Evolutionary conservation across 2,888 invertebrate genomes (phyloP).

Genomic region (Shargacucullia verbasci): DNA sequence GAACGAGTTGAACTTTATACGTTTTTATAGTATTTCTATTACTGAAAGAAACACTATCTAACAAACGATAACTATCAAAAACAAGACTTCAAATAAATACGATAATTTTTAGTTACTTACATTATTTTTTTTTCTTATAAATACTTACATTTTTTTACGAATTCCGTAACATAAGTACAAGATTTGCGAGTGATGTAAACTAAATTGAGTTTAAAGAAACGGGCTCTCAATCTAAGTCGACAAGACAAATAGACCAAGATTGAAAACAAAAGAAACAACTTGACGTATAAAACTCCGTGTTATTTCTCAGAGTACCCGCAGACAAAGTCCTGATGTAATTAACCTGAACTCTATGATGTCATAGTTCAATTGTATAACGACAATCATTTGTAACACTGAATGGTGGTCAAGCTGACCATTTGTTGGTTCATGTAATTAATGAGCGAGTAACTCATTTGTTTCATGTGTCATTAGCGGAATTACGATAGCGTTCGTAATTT

Average conservation of each 20-base stretch:
- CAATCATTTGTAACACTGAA: constrained; percentile 16
- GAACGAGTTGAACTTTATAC: too few species aligned
- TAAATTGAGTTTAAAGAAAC: too few species aligned
- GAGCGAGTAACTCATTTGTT: constrained; percentile 24
- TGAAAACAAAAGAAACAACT: not conserved
- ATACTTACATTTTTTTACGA: too few species aligned
- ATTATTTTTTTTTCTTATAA: too few species aligned
- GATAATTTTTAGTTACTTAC: too few species aligned
- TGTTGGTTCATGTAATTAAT: not conserved
- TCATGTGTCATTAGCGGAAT: constrained; percentile 26
- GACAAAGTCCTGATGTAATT: constrained; percentile 11
- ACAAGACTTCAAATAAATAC: too few species aligned
- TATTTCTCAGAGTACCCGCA: not conserved
- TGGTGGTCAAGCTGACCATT: constrained; percentile 17
- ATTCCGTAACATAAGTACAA: too few species aligned
- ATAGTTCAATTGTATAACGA: constrained; percentile 15
- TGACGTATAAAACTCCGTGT: not conserved
- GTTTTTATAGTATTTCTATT: too few species aligned
- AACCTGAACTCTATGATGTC: constrained; percentile 12
- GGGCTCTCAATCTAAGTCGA: not conserved
- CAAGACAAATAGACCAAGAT: not conserved
- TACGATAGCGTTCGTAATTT: not conserved
- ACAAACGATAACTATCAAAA: too few species aligned
- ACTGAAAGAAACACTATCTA: too few species aligned
- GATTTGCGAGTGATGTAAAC: too few species aligned